Evolutionary conservation across 2,888 invertebrate genomes (phyloP), one percentile per base, ranked within the genome.

Genomic region (Reticulitermes lucifugus): DNA sequence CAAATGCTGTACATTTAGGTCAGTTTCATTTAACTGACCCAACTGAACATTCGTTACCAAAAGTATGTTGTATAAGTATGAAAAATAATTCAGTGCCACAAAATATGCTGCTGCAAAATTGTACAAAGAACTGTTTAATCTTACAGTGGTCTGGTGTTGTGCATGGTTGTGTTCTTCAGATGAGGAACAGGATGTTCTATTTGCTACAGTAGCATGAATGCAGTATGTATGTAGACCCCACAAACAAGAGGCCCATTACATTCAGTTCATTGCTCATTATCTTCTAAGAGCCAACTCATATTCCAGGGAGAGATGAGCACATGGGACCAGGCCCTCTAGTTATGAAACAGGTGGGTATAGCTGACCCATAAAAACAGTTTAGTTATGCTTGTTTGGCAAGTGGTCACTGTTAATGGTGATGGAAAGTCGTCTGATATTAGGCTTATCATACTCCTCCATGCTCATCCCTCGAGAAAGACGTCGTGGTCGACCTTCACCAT

Each of bases 371-470:
- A 51, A 41, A 46, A 21, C 22, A 14, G 35, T 43, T 83, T 84
- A 85, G 59, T 85, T 86, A 84, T 85, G 84, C 75, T 85, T 86
- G 83, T 86, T 86, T 59, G 87, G 83, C 46, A 85, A 71, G 22
- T 75, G 81, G 59, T 83, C 85, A 77, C 88, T 88, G 41, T 88
- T 88, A 81, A 89, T 88, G 35, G 93, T 95, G 88, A 95, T 93
- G 86, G 95, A 95, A 86, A 96, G 93, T 77, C 96, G 93, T 87
- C 95, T 92, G 88, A 95, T 95, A 91, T 96, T 96, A 70, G 96
- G 96, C 89, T 94, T 94, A 92, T 96, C 96, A 90, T 96, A 96
- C 89, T 96, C 96, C 89, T 96, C 96, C 96, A 96, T 96, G 86
- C 95, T 95, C 93, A 96, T 95, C 85, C 93, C 93, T 81, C 93